Percentiles rank a stretch among this genome's conserved stretches.
Conservation (phyloP, 2,113 vertebrate species). For the Triplophysa tibetana region DNA sequence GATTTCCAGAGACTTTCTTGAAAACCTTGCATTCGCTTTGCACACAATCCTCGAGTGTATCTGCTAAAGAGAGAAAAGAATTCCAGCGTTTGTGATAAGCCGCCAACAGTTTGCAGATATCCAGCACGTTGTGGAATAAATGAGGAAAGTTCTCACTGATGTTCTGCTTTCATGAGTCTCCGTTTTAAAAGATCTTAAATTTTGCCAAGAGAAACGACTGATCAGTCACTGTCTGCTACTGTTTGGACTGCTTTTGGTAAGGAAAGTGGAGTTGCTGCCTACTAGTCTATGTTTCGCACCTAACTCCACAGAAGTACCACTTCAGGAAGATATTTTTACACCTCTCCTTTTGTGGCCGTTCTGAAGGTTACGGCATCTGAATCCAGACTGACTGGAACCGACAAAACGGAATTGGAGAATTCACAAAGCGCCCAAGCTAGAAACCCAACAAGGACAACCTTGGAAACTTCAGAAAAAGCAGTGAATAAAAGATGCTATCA, state of each 20-base stretch:
- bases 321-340: not conserved
- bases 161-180: not conserved
- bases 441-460: conserved; percentile 5
- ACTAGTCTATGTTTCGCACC: not conserved
- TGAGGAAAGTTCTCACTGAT: not conserved
- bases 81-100: not conserved
- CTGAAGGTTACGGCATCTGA: not conserved
- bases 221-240: not conserved
- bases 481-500: too few species aligned
- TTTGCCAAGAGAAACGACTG: not conserved
- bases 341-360: not conserved
- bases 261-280: not conserved
- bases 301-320: not conserved
- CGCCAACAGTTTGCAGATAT: not conserved
- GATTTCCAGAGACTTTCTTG: not conserved
- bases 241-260: not conserved
- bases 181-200: not conserved
- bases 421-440: conserved; percentile 4
- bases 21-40: not conserved
- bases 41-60: not conserved
- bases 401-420: not conserved
- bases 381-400: conserved; percentile 6
- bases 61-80: not conserved
- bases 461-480: conserved; percentile 13
- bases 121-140: not conserved